A percentile compares a stretch with the other conserved stretches of the same genome.
These are phyloP conservation scores for Chrysomela aeneicollis DNA, from an alignment of 2,888 invertebrate species.

Conservation along the genomic window DNA sequence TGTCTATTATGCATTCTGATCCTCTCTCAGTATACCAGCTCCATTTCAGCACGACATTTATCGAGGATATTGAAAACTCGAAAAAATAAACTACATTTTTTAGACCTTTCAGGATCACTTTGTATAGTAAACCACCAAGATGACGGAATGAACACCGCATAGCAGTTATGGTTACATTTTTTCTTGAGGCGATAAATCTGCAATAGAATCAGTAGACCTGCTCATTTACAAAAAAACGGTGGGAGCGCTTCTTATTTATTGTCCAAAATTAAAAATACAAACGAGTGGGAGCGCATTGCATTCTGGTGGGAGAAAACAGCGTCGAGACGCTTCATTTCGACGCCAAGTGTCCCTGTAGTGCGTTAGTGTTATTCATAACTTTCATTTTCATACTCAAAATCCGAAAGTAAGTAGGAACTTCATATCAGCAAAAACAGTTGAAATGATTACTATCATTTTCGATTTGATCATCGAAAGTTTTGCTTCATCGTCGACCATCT, in stretches of 20 bases:
- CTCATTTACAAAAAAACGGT: background rate
- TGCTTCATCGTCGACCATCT: background rate
- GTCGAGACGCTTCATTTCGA: constrained; percentile 31
- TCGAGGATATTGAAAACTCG: too few species aligned
- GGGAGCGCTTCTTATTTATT: background rate
- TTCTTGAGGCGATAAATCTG: too few species aligned
- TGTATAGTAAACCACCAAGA: too few species aligned
- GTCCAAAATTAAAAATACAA: constrained; percentile 18
- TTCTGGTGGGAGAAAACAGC: constrained; percentile 26
- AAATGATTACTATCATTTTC: constrained; percentile 3
- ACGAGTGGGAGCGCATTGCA: constrained; percentile 29
- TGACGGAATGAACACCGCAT: too few species aligned
- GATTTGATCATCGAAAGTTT: background rate
- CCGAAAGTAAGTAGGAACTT: constrained; percentile 18
- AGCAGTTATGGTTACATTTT: too few species aligned
- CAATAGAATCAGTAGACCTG: too few species aligned
- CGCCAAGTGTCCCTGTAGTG: constrained; percentile 25
- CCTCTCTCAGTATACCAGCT: too few species aligned
- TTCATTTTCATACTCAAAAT: constrained; percentile 17
- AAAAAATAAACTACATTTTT: too few species aligned
- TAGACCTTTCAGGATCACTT: too few species aligned
- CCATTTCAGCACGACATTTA: too few species aligned
- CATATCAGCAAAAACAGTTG: background rate
- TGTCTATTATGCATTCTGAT: too few species aligned
- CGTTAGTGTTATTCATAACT: constrained; percentile 26